phyloP scores from a whole-genome alignment of 2,797 vertebrate genomes.

The Myioborus melanocephalus region DNA sequence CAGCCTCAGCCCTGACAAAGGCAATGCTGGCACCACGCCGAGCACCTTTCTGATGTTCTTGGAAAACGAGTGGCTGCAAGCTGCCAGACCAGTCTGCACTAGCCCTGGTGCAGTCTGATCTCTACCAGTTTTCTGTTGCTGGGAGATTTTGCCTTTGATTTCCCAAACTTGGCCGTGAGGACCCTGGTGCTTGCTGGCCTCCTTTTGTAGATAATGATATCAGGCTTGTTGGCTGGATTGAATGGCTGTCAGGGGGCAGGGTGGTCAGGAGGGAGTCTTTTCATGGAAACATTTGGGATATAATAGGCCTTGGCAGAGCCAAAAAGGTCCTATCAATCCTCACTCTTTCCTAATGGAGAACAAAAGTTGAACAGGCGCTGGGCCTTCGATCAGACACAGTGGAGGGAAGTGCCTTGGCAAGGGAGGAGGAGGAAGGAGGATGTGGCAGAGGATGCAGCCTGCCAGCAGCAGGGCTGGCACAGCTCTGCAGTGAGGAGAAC shows the following conservation, averaged over 20 bases:
- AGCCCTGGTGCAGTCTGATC: neutral
- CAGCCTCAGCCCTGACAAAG: neutral
- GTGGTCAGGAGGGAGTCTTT: constrained; percentile 39
- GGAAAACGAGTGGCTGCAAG: neutral
- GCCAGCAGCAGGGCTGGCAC: constrained; percentile 29
- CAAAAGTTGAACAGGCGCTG: neutral
- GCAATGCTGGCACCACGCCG: neutral
- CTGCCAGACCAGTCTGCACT: neutral
- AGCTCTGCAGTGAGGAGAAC: neutral
- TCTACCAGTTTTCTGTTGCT: constrained; percentile 23
- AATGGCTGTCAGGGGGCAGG: constrained; percentile 49
- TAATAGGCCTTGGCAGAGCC: constrained; percentile 53
- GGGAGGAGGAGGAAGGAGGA: neutral
- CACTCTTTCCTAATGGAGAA: neutral
- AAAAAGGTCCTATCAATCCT: constrained; percentile 31
- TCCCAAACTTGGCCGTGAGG: constrained; percentile 49
- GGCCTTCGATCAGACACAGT: neutral
- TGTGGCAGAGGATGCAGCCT: neutral
- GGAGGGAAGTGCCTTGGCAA: neutral
- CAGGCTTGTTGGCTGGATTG: constrained; percentile 58
- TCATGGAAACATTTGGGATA: constrained; percentile 57
- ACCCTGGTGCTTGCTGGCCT: neutral
- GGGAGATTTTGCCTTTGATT: constrained; percentile 61
- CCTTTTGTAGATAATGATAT: constrained; percentile 68
- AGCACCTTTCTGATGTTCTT: neutral